Conservation (phyloP, 2,797 vertebrate genomes). For the Epinephelus coioides region DNA sequence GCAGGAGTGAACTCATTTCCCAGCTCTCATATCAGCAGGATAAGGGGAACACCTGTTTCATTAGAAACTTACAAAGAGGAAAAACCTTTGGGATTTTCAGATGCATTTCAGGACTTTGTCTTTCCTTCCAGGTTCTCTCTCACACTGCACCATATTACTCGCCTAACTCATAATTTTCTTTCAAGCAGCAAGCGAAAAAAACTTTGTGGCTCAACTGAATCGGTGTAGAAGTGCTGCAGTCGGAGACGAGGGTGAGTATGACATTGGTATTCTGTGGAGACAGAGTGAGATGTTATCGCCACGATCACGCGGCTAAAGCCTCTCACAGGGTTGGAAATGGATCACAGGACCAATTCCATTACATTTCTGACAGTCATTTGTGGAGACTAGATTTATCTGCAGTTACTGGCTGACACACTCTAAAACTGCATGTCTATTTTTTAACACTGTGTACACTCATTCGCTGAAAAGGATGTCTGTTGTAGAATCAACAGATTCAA, state of each 20-base stretch:
- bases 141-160: slow-evolving; percentile 4
- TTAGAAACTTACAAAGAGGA: slow-evolving; percentile 56
- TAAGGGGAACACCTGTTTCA: slow-evolving; percentile 72
- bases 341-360: slow-evolving; percentile 73
- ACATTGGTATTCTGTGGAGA: slow-evolving; percentile 69
- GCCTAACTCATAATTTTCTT: slow-evolving; percentile 33
- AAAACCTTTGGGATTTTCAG: slow-evolving; percentile 61
- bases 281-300: slow-evolving; percentile 65
- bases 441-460: slow-evolving; percentile 30
- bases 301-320: slow-evolving; percentile 64
- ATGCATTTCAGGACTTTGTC: slow-evolving; percentile 44
- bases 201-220: slow-evolving; percentile 47
- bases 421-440: slow-evolving; percentile 37
- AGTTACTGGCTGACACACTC: slow-evolving; percentile 40
- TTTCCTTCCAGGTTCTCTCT: slow-evolving; percentile 39
- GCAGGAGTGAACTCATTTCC: slow-evolving; percentile 60
- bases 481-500: slow-evolving; percentile 41
- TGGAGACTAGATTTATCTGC: slow-evolving; percentile 61
- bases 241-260: slow-evolving; percentile 46
- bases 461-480: slow-evolving; percentile 39
- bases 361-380: slow-evolving; percentile 66
- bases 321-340: slow-evolving; percentile 62
- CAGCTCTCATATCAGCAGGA: slow-evolving; percentile 68
- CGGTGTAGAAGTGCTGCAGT: slow-evolving; percentile 38
- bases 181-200: slow-evolving; percentile 33